Percentiles rank a stretch among this genome's conserved stretches.
Evolutionary conservation across 2,888 invertebrate species (phyloP).

Genomic region (Meloe dianella): DNA sequence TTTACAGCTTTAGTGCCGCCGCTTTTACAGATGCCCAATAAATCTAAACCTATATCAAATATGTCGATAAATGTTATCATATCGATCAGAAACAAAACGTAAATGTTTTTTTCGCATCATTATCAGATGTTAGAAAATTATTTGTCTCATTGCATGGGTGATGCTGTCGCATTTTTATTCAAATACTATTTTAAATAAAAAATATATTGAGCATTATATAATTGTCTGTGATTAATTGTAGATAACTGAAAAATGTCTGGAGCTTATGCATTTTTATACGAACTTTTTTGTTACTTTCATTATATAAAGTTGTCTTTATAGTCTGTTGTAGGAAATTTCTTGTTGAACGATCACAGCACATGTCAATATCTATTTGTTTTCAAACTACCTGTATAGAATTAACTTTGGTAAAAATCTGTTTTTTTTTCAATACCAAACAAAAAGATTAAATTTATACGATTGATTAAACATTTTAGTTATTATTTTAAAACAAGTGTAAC

Average conservation of each 20-base stretch:
- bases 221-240: too few relatives aligned
- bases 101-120: neutral
- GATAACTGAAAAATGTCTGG: too few relatives aligned
- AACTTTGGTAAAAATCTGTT: constrained; percentile 43
- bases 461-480: constrained; percentile 50
- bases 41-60: neutral
- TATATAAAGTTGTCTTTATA: too few relatives aligned
- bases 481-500: constrained; percentile 54
- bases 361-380: constrained; percentile 39
- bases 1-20: constrained; percentile 41
- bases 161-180: neutral
- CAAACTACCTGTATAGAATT: constrained; percentile 43
- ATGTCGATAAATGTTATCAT: neutral
- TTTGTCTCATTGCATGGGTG: too few relatives aligned
- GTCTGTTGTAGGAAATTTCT: constrained; percentile 14
- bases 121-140: neutral
- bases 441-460: constrained; percentile 51
- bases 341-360: constrained; percentile 11
- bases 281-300: constrained; percentile 17
- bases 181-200: too few relatives aligned
- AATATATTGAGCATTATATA: too few relatives aligned
- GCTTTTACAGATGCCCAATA: constrained; percentile 25
- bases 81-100: neutral
- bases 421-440: constrained; percentile 27
- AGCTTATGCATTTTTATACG: neutral